Conservation (phyloP, 1,140 invertebrate species). For the Anadara kagoshimensis region DNA sequence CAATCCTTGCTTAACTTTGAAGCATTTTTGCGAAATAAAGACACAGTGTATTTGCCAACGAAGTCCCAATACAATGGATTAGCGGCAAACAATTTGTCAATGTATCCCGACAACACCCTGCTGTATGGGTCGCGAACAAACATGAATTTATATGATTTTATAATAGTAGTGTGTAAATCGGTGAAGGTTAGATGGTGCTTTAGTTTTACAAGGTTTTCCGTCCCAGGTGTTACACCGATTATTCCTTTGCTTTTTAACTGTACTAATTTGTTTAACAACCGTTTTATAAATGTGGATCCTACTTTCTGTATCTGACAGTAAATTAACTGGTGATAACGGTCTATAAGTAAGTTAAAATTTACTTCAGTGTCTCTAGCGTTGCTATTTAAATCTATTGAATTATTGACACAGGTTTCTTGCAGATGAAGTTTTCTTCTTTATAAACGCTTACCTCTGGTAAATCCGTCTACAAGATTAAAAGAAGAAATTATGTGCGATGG, state of each 20-base stretch:
- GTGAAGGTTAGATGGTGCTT: conserved; percentile 6
- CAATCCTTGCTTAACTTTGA: conserved; percentile 15
- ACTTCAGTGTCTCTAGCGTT: conserved; percentile 9
- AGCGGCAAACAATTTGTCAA: conserved; percentile 36
- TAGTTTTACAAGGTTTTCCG: background rate
- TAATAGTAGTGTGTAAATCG: conserved; percentile 17
- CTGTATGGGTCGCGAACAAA: no score
- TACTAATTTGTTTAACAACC: conserved; percentile 4
- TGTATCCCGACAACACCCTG: no score
- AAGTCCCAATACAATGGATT: conserved; percentile 35
- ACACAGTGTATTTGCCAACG: conserved; percentile 18
- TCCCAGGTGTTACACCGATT: background rate
- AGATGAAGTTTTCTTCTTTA: no score
- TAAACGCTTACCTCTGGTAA: no score
- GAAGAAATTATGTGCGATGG: no score
- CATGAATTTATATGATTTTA: conserved; percentile 36
- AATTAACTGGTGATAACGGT: conserved; percentile 13
- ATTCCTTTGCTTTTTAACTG: conserved; percentile 1
- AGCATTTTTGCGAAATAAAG: background rate
- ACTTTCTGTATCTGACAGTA: conserved; percentile 46
- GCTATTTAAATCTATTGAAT: background rate
- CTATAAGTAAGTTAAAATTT: conserved; percentile 1
- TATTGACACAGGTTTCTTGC: background rate
- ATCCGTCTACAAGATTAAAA: no score
- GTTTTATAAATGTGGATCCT: conserved; percentile 35